Evolutionary conservation across 2,113 vertebrate species (phyloP), one percentile per base, ranked within the genome.

Genomic region (Lophius piscatorius): DNA sequence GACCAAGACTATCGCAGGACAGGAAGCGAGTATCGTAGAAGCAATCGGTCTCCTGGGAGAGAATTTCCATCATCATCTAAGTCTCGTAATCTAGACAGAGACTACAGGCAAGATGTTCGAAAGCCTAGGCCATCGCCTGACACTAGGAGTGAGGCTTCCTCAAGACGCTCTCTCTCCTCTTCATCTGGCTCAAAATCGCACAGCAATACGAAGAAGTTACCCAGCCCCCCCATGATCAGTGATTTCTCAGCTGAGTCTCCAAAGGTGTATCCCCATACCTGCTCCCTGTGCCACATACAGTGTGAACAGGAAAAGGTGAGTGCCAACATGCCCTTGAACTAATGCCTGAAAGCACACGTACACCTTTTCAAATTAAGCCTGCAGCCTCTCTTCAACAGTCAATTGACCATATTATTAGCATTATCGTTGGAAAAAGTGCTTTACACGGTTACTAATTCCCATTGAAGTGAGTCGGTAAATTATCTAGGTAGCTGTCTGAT

Each of bases 301-400:
- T 96, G 94, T 94, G 94, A 94, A 91, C 90, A 93, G 85, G 92
- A 95, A 85, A 94, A 96, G 95, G 95, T 98, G 93, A 98, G 95
- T 95, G 91, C 34, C 46, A 61, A 56, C 12, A 60, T 47, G 52
- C 33, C 63, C 47, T 56, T 20, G 38, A 56, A 64, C 17, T 22
- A 55, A 0, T 80, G 46, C 80, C 26, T 56, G 29, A 50, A 34
- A 7, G 36, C 52, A 38, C 44, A 24, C n/a, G 23, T 22, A 44
- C n/a, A 54, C 16, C 39, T 63, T 4, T 26, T 35, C 14, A 63
- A 33, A 26, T 41, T 5, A 22, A 59, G 35, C 47, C 6, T 35
- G 4, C 7, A 28, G 6, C 22, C 22, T 29, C 24, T 42, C 26
- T 64, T 67, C 28, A 51, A 9, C 47, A 54, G 54, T 6, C 41